Base-by-base conservation (phyloP, 1,140 invertebrate genomes). In the Nasonia longicornis region DNA sequence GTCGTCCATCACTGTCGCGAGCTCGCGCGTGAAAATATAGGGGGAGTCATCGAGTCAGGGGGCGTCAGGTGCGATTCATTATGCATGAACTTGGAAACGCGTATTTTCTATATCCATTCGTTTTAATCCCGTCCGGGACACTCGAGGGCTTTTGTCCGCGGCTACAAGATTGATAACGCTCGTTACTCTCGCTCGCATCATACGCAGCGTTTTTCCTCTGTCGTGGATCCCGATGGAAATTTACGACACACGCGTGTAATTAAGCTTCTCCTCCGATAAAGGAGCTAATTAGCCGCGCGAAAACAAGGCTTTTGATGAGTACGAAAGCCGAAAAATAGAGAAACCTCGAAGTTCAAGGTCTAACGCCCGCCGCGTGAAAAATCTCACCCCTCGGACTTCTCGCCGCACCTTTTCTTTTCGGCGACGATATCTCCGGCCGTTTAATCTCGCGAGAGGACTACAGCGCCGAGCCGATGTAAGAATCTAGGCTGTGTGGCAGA, bases 1-100 rank as follows among this genome's bases (percentile, higher is more conserved):
- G 79, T 84, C 85, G 83, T 86, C 63, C 81, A 84, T 86, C 86
- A 86, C 84, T 86, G 85, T 82, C 86, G 35, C 12, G 78, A 45
- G 82, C 77, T 79, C 69, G 38, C 2, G 74, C 2, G 35, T 42
- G 45, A 69, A 58, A 52, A 31, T 67, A 75, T 67, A 75, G 45
- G 22, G 48, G 70, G 38, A 35, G n/a, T 66, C 4, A 73, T 38
- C 35, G 26, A n/a, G 38, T 64, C n/a, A 31, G 64, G 6, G 70
- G 29, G 70, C 35, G 64, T 67, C 48, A 31, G 74, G 31, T n/a
- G 35, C 22, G 7, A 69, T 74, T 80, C 79, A 69, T 75, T 74
- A 80, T 80, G 79, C 58, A 58, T 80, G 72, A 75, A 52, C 58
- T 64, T 73, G 58, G 38, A 79, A 79, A 73, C 22, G 78, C 67